Evolutionary conservation across 2,797 vertebrate species (phyloP).

Genomic region (Dendrocincla fuliginosa): DNA sequence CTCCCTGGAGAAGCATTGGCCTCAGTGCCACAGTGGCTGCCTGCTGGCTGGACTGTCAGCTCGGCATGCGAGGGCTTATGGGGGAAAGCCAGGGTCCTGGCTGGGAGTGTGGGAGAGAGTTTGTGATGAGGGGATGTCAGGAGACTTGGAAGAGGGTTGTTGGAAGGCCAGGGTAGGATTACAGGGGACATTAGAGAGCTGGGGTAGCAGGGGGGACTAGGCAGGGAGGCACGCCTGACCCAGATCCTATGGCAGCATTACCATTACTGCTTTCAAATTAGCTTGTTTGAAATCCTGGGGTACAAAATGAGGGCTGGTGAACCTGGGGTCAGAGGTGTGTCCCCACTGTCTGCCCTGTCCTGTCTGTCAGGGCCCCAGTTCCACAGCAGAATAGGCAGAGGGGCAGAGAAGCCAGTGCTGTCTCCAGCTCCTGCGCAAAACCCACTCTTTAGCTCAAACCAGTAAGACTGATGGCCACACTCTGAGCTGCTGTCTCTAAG

Average conservation of each 20-base stretch:
- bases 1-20: background rate
- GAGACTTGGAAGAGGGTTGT: background rate
- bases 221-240: background rate
- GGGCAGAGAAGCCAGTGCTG: background rate
- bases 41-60: background rate
- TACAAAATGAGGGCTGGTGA: background rate
- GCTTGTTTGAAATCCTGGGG: background rate
- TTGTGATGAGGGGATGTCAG: background rate
- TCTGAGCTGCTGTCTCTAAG: background rate
- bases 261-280: background rate
- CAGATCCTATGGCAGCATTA: background rate
- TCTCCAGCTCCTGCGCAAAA: background rate
- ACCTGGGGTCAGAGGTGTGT: fast-evolving
- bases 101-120: background rate
- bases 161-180: background rate
- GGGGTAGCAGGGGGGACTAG: background rate
- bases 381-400: background rate
- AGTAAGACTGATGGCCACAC: background rate
- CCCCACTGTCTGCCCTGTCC: background rate
- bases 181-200: background rate
- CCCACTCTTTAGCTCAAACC: background rate
- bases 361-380: background rate
- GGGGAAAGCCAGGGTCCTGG: background rate
- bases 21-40: background rate
- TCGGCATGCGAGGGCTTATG: fast-evolving